A percentile compares a stretch with the other conserved stretches of the same genome.
Conservation (phyloP, 2,797 vertebrate species). For the Propithecus perrieri region DNA sequence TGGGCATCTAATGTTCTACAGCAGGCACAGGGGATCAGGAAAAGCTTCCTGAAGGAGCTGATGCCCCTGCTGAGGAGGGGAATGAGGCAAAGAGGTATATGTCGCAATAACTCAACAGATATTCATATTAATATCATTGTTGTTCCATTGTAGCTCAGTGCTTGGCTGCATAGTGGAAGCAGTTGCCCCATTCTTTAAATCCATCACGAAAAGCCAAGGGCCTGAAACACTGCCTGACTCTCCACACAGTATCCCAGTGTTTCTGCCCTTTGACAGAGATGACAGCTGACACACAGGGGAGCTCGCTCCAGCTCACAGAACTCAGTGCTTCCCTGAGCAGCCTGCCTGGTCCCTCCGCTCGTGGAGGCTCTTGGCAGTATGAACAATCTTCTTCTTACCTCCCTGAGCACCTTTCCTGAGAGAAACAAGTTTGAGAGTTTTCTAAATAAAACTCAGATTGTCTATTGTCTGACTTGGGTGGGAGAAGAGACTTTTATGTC, state of each 20-base stretch:
- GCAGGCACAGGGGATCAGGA: neutral
- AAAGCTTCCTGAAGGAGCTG: neutral
- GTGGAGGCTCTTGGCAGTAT: neutral
- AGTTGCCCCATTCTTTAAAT: neutral
- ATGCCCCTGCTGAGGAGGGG: neutral
- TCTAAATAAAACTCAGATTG: slow-evolving; percentile 74
- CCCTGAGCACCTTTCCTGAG: neutral
- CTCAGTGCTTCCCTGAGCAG: neutral
- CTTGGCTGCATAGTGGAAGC: neutral
- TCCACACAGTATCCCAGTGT: neutral
- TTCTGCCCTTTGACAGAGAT: neutral
- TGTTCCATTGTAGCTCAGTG: neutral
- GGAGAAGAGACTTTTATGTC: neutral
- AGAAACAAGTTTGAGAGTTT: slow-evolving; percentile 34
- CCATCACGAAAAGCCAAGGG: neutral
- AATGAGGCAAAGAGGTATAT: neutral
- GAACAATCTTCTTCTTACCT: slow-evolving; percentile 47
- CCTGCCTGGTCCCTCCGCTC: neutral
- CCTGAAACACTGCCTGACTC: neutral
- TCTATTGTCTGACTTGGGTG: slow-evolving; percentile 59
- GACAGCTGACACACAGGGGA: neutral
- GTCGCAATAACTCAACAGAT: neutral
- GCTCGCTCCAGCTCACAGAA: neutral
- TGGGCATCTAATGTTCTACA: neutral
- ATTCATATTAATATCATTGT: neutral